A percentile compares a stretch with the other conserved stretches of the same genome.
Conservation (phyloP, 1,140 invertebrate species). For the Uloborus diversus region DNA sequence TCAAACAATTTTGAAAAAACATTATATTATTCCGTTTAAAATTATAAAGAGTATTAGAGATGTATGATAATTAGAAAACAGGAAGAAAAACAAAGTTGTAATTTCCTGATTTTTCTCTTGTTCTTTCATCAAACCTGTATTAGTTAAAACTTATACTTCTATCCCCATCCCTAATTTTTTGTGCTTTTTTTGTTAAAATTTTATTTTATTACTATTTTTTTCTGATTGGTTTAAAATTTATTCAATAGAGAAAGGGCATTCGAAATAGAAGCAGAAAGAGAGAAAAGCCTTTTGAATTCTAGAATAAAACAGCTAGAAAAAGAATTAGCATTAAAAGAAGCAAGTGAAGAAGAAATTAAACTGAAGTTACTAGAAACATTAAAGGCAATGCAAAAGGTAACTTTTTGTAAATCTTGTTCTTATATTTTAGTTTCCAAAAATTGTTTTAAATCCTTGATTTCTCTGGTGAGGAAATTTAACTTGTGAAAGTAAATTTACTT, state of each 20-base stretch:
- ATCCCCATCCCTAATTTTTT: not conserved
- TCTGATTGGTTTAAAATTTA: not conserved
- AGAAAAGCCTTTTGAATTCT: conserved; percentile 30
- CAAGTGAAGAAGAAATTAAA: conserved; percentile 29
- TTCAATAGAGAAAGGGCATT: conserved; percentile 19
- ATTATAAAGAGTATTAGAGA: too few relatives aligned
- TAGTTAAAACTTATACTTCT: not conserved
- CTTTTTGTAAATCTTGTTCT: too few relatives aligned
- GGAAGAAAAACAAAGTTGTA: too few relatives aligned
- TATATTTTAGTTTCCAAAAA: too few relatives aligned
- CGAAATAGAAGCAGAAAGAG: conserved; percentile 35
- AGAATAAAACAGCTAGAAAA: conserved; percentile 32
- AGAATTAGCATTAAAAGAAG: conserved; percentile 29
- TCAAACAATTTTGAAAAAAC: too few relatives aligned
- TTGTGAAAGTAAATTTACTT: too few relatives aligned
- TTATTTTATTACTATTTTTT: not conserved
- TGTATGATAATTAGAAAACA: too few relatives aligned
- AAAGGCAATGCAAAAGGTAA: conserved; percentile 31
- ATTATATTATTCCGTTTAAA: too few relatives aligned
- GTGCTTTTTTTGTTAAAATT: not conserved
- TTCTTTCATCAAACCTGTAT: not conserved
- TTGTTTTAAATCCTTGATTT: too few relatives aligned
- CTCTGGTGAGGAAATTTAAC: too few relatives aligned
- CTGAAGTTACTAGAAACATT: conserved; percentile 22
- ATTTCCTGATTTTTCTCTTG: not conserved